These are phyloP conservation scores for Caenorhabditis brenneri DNA, from an alignment of 1,140 invertebrate species.

Conservation along the genomic window DNA sequence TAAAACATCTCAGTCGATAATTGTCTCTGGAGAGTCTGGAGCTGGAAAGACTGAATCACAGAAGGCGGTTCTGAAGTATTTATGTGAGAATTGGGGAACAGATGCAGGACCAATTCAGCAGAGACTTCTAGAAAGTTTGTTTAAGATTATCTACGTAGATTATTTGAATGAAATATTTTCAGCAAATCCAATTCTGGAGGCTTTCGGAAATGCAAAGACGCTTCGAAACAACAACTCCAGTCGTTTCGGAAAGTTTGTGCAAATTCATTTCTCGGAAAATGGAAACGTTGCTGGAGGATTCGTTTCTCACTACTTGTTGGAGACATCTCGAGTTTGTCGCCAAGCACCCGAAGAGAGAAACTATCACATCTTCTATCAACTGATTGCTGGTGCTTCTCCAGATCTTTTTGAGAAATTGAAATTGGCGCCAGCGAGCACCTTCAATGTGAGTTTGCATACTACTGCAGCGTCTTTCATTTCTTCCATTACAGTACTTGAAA, in stretches of 20 bases:
- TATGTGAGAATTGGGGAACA: constrained; percentile 86
- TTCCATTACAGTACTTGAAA: constrained; percentile 80
- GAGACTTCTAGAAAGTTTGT: constrained; percentile 83
- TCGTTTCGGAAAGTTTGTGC: constrained; percentile 96
- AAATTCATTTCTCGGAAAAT: constrained; percentile 90
- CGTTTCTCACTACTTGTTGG: constrained; percentile 92
- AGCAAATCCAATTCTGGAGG: constrained; percentile 90
- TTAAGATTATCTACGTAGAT: constrained; percentile 71
- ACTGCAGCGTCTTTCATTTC: constrained; percentile 63
- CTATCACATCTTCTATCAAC: constrained; percentile 94
- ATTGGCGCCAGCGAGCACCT: neutral
- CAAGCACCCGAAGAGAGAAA: constrained; percentile 87
- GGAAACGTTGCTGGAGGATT: constrained; percentile 87
- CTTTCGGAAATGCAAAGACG: constrained; percentile 94
- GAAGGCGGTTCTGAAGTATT: constrained; percentile 86
- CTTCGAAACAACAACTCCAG: constrained; percentile 95
- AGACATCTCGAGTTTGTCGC: constrained; percentile 87
- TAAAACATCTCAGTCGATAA: constrained; percentile 92
- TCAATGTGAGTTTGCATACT: constrained; percentile 22
- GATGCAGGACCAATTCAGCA: constrained; percentile 85
- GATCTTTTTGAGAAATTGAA: constrained; percentile 75
- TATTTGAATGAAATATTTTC: neutral
- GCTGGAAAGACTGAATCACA: constrained; percentile 97
- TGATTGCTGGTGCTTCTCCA: constrained; percentile 86
- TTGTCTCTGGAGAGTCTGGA: constrained; percentile 91